phyloP scores from a whole-genome alignment of 2,797 vertebrate genomes.

The Tenualosa thibaudeaui region DNA sequence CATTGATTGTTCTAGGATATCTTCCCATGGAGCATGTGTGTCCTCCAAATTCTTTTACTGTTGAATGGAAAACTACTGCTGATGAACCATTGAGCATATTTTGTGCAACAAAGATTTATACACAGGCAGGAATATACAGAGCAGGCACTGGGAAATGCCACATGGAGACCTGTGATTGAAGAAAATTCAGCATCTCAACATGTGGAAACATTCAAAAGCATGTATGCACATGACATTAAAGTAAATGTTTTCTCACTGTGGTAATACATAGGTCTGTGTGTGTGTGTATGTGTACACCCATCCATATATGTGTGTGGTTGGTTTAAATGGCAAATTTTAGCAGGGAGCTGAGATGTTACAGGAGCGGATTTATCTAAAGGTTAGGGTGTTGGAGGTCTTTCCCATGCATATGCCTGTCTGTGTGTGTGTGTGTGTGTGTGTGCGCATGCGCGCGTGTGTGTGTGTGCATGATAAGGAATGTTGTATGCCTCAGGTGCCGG shows the following conservation, averaged over 20 bases:
- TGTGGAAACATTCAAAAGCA: neutral
- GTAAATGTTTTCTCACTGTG: neutral
- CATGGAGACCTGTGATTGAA: neutral
- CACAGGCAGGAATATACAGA: neutral
- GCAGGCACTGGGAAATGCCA: neutral
- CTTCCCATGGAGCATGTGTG: neutral
- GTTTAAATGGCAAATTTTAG: neutral
- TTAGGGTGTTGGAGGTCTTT: conserved; percentile 1
- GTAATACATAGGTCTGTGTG: neutral
- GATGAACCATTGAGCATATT: neutral
- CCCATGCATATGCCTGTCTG: neutral
- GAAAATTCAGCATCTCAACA: neutral
- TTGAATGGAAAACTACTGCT: neutral
- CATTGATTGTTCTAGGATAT: neutral
- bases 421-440: too few species aligned
- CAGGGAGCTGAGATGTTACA: neutral
- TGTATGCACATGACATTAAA: neutral
- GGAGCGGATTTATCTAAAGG: neutral
- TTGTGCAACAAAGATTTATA: neutral
- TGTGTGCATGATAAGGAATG: neutral
- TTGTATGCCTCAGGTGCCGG: neutral
- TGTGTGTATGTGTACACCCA: neutral
- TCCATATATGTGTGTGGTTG: neutral
- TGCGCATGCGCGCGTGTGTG: neutral
- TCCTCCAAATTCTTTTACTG: neutral